Evolutionary conservation across 2,888 invertebrate genomes (phyloP), one percentile per base, ranked within the genome.

Genomic region (Cyrtodaria siliqua): DNA sequence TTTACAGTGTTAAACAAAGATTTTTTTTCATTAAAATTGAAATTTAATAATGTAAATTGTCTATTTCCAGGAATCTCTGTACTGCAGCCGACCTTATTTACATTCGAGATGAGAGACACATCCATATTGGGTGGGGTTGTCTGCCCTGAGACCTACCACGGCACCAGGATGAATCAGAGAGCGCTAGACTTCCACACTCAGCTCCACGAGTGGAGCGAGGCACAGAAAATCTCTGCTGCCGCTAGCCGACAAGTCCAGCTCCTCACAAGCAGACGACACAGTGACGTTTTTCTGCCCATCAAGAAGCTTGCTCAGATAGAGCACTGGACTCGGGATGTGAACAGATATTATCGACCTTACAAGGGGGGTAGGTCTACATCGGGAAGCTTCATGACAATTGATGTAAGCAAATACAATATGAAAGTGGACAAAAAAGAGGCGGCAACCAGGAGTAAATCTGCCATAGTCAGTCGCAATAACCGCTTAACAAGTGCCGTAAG

Each of bases 141-240:
- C 52, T 62, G 64, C 33, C 49, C 64, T 67, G 76, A 73, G 40
- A 70, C 76, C 6, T 78, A 76, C 68, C 75, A 63, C 24, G 73
- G 73, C 33, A 66, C 69, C 42, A 85, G 47, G 38, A 89, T 89
- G 89, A 84, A 89, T 67, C 72, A 85, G 63, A 82, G 82, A 50
- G 70, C 85, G 1, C 81, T 89, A 0, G 68, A 79, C 27, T 86
- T 88, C 66, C 89, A 89, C 73, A 88, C 86, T 4, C 83, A 86
- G 61, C 84, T 88, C 27, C 85, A 86, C 40, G 86, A 89, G 42
- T 89, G 89, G 88, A 84, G 77, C 55, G 85, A 84, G 61, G 75
- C 84, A 40, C 83, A 88, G 62, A 78, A 70, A 33, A 72, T 83
- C 2, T 77, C 79, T n/a, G 75, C 79, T 20, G 72, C 80, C 6